Conservation (phyloP, 2,113 vertebrate species). For the Calypte anna region DNA sequence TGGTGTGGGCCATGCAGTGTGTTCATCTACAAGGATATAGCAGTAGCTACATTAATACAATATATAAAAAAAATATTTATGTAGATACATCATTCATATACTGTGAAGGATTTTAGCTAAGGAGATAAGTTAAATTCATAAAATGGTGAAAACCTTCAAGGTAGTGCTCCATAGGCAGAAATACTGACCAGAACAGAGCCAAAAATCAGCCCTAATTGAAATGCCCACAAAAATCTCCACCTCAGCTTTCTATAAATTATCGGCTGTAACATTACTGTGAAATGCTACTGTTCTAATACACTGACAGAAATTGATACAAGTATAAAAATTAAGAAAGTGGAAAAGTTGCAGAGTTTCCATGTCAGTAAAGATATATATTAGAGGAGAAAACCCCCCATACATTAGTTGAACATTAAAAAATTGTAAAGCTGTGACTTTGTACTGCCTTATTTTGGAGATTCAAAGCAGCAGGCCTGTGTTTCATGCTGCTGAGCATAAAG, state of each 20-base stretch:
- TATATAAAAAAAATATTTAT: background rate
- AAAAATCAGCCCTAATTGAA: slow-evolving; percentile 23
- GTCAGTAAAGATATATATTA: background rate
- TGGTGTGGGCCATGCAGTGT: background rate
- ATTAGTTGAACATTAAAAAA: background rate
- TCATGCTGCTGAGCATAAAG: background rate
- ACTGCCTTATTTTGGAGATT: background rate
- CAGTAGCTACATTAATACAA: background rate
- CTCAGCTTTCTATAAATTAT: slow-evolving; percentile 42
- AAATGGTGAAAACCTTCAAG: background rate
- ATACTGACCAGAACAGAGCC: background rate
- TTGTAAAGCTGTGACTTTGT: background rate
- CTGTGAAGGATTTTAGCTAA: background rate
- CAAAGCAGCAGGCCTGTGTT: background rate
- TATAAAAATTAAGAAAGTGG: background rate
- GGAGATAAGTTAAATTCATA: background rate
- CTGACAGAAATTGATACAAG: background rate
- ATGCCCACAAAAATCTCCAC: background rate
- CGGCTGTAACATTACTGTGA: background rate
- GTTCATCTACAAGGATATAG: accelerated
- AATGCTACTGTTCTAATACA: background rate
- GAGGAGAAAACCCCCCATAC: accelerated
- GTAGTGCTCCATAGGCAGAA: background rate
- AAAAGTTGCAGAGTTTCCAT: background rate
- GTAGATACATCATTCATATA: background rate